Conservation (phyloP, 2,888 invertebrate genomes). For the Morpho helenor region DNA sequence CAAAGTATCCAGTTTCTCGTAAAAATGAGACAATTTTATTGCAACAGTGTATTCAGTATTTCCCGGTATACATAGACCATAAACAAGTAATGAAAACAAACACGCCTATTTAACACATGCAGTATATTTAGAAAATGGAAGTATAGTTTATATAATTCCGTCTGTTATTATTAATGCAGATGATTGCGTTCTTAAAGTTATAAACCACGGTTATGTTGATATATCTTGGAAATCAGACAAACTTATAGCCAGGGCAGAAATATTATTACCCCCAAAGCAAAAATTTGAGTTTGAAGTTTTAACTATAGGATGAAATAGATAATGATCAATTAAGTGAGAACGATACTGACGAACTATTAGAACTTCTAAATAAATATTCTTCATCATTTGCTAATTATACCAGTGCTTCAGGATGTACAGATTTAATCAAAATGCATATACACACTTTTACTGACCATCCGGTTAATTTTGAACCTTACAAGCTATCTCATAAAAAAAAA, state of each 20-base stretch:
- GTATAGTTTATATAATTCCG: too few species aligned
- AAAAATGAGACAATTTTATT: background rate
- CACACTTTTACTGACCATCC: too few species aligned
- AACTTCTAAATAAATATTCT: background rate
- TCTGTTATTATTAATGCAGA: too few species aligned
- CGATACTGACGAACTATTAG: background rate
- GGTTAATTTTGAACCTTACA: constrained; percentile 10
- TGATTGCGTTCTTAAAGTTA: too few species aligned
- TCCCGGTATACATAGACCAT: background rate
- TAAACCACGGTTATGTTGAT: too few species aligned
- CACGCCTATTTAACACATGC: too few species aligned
- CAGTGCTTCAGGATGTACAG: background rate
- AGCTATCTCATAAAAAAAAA: constrained; percentile 13
- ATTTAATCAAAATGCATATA: background rate
- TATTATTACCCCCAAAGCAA: too few species aligned
- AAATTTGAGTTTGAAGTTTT: too few species aligned
- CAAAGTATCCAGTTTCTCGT: background rate
- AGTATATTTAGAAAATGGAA: too few species aligned
- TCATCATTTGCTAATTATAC: background rate
- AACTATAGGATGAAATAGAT: background rate
- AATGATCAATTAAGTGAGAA: background rate
- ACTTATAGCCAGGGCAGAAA: too few species aligned
- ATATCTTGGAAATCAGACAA: too few species aligned
- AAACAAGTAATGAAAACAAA: background rate
- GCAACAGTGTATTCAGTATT: background rate